phyloP scores from a whole-genome alignment of 2,797 vertebrate genomes.

The Alfaro cultratus region DNA sequence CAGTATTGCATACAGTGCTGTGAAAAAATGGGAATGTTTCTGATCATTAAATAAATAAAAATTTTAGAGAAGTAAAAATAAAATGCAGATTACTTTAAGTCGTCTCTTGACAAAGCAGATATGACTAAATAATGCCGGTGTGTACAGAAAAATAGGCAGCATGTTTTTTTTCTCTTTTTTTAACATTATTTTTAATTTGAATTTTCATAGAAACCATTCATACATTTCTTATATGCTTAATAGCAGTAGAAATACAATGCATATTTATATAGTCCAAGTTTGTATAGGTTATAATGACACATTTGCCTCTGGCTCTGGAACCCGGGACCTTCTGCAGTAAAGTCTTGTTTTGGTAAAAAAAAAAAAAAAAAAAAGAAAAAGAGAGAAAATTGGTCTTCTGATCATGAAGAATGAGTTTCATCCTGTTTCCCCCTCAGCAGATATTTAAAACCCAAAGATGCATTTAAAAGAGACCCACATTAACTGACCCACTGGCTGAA shows the following conservation, averaged over 20 bases:
- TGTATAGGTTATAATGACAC: too few relatives aligned
- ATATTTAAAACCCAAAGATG: conserved; percentile 10
- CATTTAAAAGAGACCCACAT: conserved; percentile 10
- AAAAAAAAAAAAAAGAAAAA: not conserved
- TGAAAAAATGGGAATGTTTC: not conserved
- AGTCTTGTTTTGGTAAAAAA: not conserved
- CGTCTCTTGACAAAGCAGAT: not conserved
- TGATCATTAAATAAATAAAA: not conserved
- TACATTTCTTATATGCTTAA: too few relatives aligned
- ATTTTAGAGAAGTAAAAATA: not conserved
- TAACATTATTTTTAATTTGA: too few relatives aligned
- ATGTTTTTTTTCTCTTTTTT: not conserved
- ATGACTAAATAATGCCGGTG: not conserved
- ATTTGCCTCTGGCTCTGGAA: not conserved
- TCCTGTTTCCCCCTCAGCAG: not conserved
- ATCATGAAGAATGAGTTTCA: not conserved
- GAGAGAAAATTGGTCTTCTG: not conserved
- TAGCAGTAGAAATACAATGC: too few relatives aligned
- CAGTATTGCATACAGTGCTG: not conserved
- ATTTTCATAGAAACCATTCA: too few relatives aligned
- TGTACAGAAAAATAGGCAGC: not conserved
- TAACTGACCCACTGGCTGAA: conserved; percentile 12
- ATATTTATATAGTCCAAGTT: too few relatives aligned
- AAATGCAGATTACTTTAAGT: not conserved
- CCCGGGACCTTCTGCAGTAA: not conserved